A percentile compares a stretch with the other conserved stretches of the same genome.
Evolutionary conservation across 2,797 vertebrate species (phyloP).

Genomic region (Psittacula echo): DNA sequence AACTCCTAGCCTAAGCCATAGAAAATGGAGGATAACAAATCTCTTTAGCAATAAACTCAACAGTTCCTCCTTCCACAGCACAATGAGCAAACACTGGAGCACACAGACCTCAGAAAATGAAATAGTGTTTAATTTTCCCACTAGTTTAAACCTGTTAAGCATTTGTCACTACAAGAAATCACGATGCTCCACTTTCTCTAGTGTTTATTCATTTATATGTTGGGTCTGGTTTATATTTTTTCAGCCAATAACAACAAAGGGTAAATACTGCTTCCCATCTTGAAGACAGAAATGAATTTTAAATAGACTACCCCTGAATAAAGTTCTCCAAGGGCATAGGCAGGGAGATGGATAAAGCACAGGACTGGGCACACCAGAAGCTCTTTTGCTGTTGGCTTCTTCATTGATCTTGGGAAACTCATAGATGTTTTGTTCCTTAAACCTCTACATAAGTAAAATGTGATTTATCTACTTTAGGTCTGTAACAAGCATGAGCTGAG

Average conservation of each 20-base stretch:
- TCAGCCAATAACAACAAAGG: not conserved
- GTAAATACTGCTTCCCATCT: not conserved
- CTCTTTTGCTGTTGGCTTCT: not conserved
- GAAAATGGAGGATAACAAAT: not conserved
- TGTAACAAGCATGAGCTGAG: not conserved
- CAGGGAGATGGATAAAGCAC: not conserved
- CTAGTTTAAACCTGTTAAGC: not conserved
- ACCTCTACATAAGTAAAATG: not conserved
- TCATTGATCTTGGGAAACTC: not conserved
- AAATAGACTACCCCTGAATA: not conserved
- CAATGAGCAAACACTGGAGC: not conserved
- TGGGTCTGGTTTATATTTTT: not conserved
- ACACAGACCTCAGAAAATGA: not conserved
- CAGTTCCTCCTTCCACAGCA: not conserved
- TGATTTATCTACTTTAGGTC: not conserved
- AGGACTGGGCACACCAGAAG: not conserved
- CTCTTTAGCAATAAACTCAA: not conserved
- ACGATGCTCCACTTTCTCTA: not conserved
- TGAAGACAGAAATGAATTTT: not conserved
- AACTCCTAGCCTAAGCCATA: not conserved
- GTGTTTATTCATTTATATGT: rapidly evolving
- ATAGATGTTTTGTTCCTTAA: not conserved
- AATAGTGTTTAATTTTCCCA: not conserved
- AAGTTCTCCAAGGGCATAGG: not conserved
- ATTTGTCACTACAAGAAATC: not conserved